These are phyloP conservation scores for Pollenia angustigena DNA, from an alignment of 2,888 invertebrate genomes.

Conservation along the genomic window DNA sequence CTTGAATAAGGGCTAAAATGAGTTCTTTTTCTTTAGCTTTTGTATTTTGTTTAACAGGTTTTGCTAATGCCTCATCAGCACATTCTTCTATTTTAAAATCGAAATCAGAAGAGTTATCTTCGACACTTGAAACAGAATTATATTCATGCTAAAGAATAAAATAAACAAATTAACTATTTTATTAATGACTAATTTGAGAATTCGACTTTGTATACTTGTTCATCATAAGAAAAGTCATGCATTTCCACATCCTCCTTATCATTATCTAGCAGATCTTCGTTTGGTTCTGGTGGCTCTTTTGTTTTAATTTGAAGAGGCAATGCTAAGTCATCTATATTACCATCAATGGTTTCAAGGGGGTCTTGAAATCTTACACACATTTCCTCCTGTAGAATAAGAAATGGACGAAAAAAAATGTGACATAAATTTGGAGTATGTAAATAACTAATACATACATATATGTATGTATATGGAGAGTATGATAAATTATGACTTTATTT, in stretches of 20 bases:
- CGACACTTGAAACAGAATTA: constrained; percentile 46
- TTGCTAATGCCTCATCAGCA: constrained; percentile 9
- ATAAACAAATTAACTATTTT: not conserved
- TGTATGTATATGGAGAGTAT: too few species aligned
- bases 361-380: constrained; percentile 31
- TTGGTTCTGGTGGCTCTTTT: not conserved
- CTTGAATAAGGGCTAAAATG: constrained; percentile 54
- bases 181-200: not conserved
- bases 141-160: constrained; percentile 42
- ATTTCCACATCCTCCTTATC: constrained; percentile 44
- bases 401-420: not conserved
- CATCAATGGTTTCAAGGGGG: constrained; percentile 55
- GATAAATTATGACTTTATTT: too few species aligned
- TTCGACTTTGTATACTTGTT: constrained; percentile 25
- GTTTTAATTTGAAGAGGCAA: not conserved
- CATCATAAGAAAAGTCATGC: constrained; percentile 52
- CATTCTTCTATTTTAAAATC: constrained; percentile 41
- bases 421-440: not conserved
- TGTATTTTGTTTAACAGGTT: constrained; percentile 22
- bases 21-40: constrained; percentile 57
- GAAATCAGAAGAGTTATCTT: constrained; percentile 41
- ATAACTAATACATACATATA: not conserved
- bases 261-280: not conserved
- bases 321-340: not conserved
- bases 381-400: constrained; percentile 30